Base-by-base conservation (phyloP, 2,888 invertebrate species). In the Caenorhabditis angaria region DNA sequence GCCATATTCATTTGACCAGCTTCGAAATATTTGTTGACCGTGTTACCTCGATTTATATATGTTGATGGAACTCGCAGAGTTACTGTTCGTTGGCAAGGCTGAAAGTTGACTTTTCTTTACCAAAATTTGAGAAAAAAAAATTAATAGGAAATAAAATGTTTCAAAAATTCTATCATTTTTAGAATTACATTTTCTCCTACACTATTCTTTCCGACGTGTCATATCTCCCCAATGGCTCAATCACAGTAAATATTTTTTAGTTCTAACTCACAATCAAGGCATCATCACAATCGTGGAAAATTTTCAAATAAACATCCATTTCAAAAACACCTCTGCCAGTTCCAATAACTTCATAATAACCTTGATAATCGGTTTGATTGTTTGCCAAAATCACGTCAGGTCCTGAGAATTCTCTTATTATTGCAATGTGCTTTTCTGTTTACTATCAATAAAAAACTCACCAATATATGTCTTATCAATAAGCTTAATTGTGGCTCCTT, bases 1-100 rank as follows among this genome's bases (percentile, higher is more conserved):
- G 76, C 78, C 82, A 83, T 83, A 65, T 83, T 84, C 72, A 83
- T 78, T 6, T 77, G 74, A 51, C 83, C 83, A 5, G 80, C 80
- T 56, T 83, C 82, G 56, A 83, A 83, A 65, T 71, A 83, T 61
- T 82, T 80, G 55, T 77, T 68, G 48, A 84, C 80, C 29, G 63
- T 61, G 10, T 61, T 67, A 10, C 79, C 62, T n/a, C 83, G 70
- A 1, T 53, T 74, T 8, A 82, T 75, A 62, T 83, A 83, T 20
- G 76, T 59, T 24, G 69, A 65, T 6, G 83, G 83, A 25, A 83
- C 75, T 8, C 78, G 73, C 1, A 82, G 62, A 51, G 73, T 74
- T 32, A 80, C 80, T 22, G 79, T 83, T 60, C 83, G 70, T 57
- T 83, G 83, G 62, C 83, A 82, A 18, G 83, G 83, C 74, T 82